These are phyloP conservation scores for Coryphaenoides rupestris DNA, from an alignment of 2,113 vertebrate genomes.

Conservation along the genomic window DNA sequence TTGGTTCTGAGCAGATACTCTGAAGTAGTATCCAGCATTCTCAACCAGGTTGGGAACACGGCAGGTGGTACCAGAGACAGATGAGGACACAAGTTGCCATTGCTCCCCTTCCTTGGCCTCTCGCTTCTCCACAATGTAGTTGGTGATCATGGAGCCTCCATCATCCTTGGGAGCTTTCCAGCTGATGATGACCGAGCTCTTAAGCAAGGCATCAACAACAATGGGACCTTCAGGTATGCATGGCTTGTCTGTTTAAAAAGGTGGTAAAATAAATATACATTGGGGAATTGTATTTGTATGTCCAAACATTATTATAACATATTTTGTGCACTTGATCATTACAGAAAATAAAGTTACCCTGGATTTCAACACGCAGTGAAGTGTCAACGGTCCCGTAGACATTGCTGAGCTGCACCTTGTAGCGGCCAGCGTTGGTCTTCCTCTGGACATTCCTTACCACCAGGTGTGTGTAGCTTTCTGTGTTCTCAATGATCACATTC, in stretches of 20 bases:
- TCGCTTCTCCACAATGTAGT: slow-evolving; percentile 93
- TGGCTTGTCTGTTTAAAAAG: slow-evolving; percentile 85
- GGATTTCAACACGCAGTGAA: slow-evolving; percentile 89
- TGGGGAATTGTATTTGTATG: neutral
- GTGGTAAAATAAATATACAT: neutral
- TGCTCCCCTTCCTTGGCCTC: slow-evolving; percentile 95
- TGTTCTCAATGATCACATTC: slow-evolving; percentile 91
- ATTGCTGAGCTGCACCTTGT: slow-evolving; percentile 97
- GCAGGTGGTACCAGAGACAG: slow-evolving; percentile 87
- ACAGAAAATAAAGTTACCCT: slow-evolving; percentile 76
- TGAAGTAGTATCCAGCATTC: slow-evolving; percentile 95
- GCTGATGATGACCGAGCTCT: slow-evolving; percentile 92
- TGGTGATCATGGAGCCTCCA: slow-evolving; percentile 92
- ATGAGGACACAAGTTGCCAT: slow-evolving; percentile 94
- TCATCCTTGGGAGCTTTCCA: slow-evolving; percentile 94
- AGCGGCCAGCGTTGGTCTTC: slow-evolving; percentile 90
- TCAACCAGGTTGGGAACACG: slow-evolving; percentile 90
- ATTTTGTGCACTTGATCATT: slow-evolving; percentile 5
- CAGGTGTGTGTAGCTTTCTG: slow-evolving; percentile 93
- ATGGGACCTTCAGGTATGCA: slow-evolving; percentile 87
- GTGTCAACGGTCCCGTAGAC: slow-evolving; percentile 86
- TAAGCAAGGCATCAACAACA: slow-evolving; percentile 88
- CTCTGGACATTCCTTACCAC: slow-evolving; percentile 93
- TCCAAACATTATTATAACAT: neutral
- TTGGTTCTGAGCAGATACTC: slow-evolving; percentile 94